Evolutionary conservation across 2,888 invertebrate genomes (phyloP).

Genomic region (Drosophila subsilvestris): DNA sequence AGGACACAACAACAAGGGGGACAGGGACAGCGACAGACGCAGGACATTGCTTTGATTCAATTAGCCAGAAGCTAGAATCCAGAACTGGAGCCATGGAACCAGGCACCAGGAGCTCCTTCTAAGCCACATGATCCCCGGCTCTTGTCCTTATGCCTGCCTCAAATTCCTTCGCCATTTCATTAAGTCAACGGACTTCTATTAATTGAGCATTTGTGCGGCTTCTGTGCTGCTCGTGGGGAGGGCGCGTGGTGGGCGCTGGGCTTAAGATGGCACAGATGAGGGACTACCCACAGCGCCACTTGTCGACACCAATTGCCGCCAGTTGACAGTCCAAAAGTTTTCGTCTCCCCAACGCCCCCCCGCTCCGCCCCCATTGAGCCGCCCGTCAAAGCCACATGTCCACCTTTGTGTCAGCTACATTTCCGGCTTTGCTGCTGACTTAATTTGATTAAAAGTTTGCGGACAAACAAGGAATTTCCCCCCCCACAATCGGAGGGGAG

Average conservation of each 20-base stretch:
- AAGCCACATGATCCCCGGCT: conserved; percentile 68
- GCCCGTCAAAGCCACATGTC: conserved; percentile 56
- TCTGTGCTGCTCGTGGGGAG: not conserved
- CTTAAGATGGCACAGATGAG: not conserved
- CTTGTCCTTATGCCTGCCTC: conserved; percentile 34
- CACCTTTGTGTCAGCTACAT: conserved; percentile 68
- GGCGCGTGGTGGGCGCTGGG: not conserved
- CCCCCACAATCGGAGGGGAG: not conserved
- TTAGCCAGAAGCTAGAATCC: conserved; percentile 52
- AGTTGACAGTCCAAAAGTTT: conserved; percentile 67
- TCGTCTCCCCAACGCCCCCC: no score
- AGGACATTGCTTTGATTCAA: conserved; percentile 73
- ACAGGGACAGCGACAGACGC: no score
- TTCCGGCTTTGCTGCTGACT: conserved; percentile 67
- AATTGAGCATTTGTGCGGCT: conserved; percentile 77
- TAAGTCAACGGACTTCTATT: conserved; percentile 72
- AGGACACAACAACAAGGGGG: conserved; percentile 23
- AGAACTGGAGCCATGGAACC: conserved; percentile 8
- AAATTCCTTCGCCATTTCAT: conserved; percentile 61
- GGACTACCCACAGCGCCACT: conserved; percentile 59
- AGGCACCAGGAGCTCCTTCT: conserved; percentile 26
- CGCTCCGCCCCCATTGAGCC: no score
- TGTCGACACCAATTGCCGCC: conserved; percentile 67
- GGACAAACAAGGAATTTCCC: conserved; percentile 29
- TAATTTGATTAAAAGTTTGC: conserved; percentile 78